Conservation (phyloP, 2,113 vertebrate genomes). For the Bothrops jararaca region DNA sequence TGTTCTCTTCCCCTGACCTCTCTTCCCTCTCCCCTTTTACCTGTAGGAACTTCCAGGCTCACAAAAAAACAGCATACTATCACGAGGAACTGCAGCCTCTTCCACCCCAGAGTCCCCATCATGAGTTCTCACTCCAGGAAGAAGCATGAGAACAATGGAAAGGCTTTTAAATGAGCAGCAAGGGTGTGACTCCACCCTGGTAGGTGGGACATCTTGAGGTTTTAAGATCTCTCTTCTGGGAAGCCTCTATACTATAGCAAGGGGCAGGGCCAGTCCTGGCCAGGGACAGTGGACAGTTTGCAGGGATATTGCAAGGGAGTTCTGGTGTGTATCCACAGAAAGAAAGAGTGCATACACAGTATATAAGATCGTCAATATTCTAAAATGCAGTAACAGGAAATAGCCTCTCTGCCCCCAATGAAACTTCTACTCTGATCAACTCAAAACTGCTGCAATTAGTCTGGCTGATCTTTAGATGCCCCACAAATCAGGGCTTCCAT, state of each 20-base stretch:
- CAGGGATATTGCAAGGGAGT: neutral
- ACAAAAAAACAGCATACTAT: neutral
- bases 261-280: neutral
- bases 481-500: neutral
- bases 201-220: neutral
- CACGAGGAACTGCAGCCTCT: neutral
- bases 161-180: neutral
- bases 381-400: neutral
- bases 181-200: neutral
- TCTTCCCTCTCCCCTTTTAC: neutral
- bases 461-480: neutral
- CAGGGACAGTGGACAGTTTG: neutral
- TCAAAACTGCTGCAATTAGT: neutral
- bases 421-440: neutral
- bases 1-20: neutral
- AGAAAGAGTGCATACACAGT: neutral
- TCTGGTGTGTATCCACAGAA: neutral
- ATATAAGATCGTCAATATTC: neutral
- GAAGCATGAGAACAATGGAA: neutral
- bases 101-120: neutral
- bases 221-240: neutral
- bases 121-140: neutral
- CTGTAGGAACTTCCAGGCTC: slow-evolving; percentile 5
- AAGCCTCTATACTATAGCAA: neutral
- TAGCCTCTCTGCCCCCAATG: neutral